Percentiles rank a stretch among this genome's conserved stretches.
Evolutionary conservation across 2,113 vertebrate species (phyloP).

Genomic region (Chaetodon auriga): DNA sequence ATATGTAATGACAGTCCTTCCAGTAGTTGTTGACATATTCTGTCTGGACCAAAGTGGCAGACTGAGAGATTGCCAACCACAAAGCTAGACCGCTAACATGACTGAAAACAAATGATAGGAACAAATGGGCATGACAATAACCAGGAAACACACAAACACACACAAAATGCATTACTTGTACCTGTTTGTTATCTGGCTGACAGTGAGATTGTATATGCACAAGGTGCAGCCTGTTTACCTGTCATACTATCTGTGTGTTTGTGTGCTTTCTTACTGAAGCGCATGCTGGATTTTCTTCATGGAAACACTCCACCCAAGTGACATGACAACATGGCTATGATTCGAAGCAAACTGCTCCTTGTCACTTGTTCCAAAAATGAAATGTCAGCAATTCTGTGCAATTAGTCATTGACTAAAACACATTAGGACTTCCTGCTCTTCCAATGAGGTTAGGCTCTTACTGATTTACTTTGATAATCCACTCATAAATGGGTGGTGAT

Average conservation of each 20-base stretch:
- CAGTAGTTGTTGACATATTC: neutral
- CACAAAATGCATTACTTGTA: neutral
- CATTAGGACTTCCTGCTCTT: neutral
- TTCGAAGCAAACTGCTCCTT: neutral
- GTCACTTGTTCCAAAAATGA: neutral
- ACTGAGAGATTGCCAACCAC: neutral
- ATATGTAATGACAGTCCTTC: neutral
- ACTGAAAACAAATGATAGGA: neutral
- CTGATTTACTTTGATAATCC: conserved; percentile 16
- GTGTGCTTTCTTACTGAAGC: neutral
- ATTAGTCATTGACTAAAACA: neutral
- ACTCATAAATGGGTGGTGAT: neutral
- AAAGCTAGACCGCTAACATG: neutral
- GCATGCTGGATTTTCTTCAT: conserved; percentile 5
- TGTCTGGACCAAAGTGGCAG: neutral
- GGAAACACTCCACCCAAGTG: conserved; percentile 15
- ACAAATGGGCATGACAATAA: neutral
- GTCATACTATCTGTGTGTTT: neutral
- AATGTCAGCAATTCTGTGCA: neutral
- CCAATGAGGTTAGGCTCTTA: neutral
- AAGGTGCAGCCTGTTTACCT: conserved; percentile 39
- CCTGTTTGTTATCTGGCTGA: neutral
- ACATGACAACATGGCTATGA: neutral
- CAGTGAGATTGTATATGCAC: conserved; percentile 11
- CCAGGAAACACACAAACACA: neutral